These are phyloP conservation scores for Sakesphorus luctuosus DNA, from an alignment of 2,113 vertebrate genomes.

Conservation along the genomic window DNA sequence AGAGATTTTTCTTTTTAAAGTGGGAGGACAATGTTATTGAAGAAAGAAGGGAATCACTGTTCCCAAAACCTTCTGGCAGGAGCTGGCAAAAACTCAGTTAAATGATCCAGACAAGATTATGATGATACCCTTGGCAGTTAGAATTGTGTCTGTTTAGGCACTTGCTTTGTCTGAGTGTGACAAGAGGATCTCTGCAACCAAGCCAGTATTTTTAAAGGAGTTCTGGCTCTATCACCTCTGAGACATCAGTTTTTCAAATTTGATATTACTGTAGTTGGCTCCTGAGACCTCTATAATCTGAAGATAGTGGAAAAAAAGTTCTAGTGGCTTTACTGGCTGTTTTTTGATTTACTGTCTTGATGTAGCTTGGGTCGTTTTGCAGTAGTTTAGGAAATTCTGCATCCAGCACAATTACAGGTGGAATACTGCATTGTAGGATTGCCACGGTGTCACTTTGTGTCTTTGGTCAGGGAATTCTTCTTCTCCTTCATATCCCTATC, in stretches of 20 bases:
- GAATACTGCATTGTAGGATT: neutral
- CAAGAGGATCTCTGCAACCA: constrained; percentile 4
- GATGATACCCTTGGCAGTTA: constrained; percentile 36
- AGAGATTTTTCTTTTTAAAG: constrained; percentile 46
- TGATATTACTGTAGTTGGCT: neutral
- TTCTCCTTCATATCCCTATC: neutral
- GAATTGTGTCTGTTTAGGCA: constrained; percentile 45
- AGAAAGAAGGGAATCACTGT: constrained; percentile 26
- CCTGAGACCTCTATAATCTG: neutral
- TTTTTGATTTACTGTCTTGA: neutral
- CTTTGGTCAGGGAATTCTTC: neutral
- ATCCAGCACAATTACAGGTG: neutral
- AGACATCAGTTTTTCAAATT: neutral
- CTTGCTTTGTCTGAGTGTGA: constrained; percentile 18
- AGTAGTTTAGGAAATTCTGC: neutral
- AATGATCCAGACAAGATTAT: constrained; percentile 56
- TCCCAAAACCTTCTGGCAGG: constrained; percentile 42
- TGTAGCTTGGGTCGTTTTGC: neutral
- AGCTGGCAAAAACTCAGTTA: constrained; percentile 50
- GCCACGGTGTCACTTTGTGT: neutral
- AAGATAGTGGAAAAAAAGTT: neutral
- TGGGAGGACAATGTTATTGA: constrained; percentile 28
- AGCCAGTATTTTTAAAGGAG: neutral
- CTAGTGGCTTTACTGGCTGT: neutral
- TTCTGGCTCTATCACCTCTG: neutral